Percentiles rank a stretch among this genome's conserved stretches.
Evolutionary conservation across 2,797 vertebrate species (phyloP).

Genomic region (Melanotaenia maccullochi): DNA sequence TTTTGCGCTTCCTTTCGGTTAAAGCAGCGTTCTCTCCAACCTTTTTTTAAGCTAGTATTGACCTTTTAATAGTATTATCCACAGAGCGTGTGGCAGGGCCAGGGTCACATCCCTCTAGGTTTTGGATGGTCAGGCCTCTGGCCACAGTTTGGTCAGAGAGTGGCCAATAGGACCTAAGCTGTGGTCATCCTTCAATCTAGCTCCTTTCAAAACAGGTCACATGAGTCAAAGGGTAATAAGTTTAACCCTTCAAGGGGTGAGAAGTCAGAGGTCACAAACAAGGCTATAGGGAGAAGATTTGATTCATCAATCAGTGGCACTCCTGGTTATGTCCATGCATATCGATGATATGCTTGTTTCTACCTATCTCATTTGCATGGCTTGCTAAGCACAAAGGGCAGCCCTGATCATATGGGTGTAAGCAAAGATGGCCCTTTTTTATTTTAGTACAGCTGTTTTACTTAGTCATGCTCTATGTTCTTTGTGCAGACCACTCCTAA

Average conservation of each 20-base stretch:
- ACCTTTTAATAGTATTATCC: constrained; percentile 81
- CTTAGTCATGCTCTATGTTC: background rate
- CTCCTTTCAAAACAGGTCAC: constrained; percentile 88
- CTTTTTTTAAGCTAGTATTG: constrained; percentile 68
- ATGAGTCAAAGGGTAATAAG: constrained; percentile 93
- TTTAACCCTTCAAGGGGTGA: constrained; percentile 86
- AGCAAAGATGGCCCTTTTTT: constrained; percentile 20
- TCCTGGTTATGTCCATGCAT: constrained; percentile 70
- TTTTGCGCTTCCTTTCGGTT: constrained; percentile 51
- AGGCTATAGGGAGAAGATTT: constrained; percentile 84
- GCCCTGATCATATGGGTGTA: constrained; percentile 27
- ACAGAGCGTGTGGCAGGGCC: constrained; percentile 79
- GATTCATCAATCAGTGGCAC: constrained; percentile 82
- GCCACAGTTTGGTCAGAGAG: constrained; percentile 83
- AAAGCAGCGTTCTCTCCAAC: constrained; percentile 32
- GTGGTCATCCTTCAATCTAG: constrained; percentile 92
- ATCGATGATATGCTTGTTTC: constrained; percentile 65
- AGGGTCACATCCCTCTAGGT: constrained; percentile 78
- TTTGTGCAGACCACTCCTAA: constrained; percentile 9
- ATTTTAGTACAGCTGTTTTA: constrained; percentile 1
- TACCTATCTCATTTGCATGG: constrained; percentile 73
- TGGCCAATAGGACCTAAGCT: constrained; percentile 84
- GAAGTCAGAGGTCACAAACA: constrained; percentile 89
- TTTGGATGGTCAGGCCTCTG: constrained; percentile 75
- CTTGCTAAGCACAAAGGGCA: constrained; percentile 60